Base-by-base conservation (phyloP, 2,113 vertebrate genomes). In the Pavo muticus region DNA sequence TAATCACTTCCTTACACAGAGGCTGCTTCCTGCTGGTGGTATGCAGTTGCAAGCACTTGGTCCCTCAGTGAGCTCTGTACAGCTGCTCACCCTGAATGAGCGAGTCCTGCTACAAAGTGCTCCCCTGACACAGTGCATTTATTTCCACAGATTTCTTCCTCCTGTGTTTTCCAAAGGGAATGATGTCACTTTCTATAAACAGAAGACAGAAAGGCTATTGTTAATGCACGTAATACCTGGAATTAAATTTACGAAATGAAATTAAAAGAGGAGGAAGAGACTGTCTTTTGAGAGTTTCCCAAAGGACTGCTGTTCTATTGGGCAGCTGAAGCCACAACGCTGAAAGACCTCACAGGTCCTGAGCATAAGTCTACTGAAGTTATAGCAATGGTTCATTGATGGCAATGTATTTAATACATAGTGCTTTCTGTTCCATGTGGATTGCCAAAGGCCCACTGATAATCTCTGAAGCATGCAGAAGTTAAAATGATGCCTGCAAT, bases 11-110 rank as follows among this genome's bases (percentile, higher is more conserved):
- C 91, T 97, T 91, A 88, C 96, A 94, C 88, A 95, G 96, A 97
- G 94, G 80, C 94, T 87, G 87, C 93, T 98, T 98, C 97, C 98
- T 97, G 97, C 92, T 82, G 16, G 96, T 50, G 97, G 98, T 97
- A 96, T 96, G 87, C 85, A 63, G 63, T 94, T 30, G 60, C 61
- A 10, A 94, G 93, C 87, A 57, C 79, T 74, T 0, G 0, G 88
- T 95, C 96, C 88, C 95, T 92, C 84, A 4, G 94, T 0, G 16
- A 87, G 74, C 73, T 94, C 29, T 71, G 56, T 37, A 19, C 80
- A 95, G 87, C 68, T 91, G n/a, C 32, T 29, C 3, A 0, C 68
- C n/a, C 83, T 81, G 54, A 27, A 32, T 50, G 40, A 45, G 30
- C 24, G 5, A 84, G 32, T 17, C 57, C 71, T 44, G 5, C 45